Evolutionary conservation across 53 echinoderm and acorn worm species (phyloP).

Genomic region (Holothuria leucospilota): DNA sequence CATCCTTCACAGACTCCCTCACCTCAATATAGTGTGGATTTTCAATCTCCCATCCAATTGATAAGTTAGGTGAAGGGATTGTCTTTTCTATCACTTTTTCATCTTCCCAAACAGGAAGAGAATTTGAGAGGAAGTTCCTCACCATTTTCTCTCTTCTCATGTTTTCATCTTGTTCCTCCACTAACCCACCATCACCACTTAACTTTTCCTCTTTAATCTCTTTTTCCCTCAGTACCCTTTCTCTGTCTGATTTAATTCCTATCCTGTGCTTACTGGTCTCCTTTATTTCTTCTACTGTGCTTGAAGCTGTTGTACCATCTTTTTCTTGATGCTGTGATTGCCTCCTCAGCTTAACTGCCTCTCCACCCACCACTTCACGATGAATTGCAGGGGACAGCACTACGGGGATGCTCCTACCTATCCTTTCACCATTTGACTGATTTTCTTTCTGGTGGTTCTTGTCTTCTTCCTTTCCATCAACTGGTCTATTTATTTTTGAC

Average conservation of each 20-base stretch:
- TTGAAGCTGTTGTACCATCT: no score
- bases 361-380: background rate
- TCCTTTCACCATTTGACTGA: background rate
- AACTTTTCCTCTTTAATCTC: no score
- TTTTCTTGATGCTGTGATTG: no score
- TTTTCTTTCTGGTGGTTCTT: no score
- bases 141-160: conserved; percentile 14
- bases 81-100: background rate
- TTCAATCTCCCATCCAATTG: conserved; percentile 20
- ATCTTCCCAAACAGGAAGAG: conserved; percentile 37
- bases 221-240: no score
- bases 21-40: conserved; percentile 11
- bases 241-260: no score
- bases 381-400: background rate
- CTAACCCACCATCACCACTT: background rate
- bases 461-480: no score
- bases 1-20: background rate
- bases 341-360: background rate
- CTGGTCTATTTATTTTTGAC: no score
- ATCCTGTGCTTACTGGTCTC: no score
- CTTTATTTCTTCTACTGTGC: no score
- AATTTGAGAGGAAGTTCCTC: conserved; percentile 16
- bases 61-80: background rate
- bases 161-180: background rate
- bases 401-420: background rate